Percentiles rank a stretch among this genome's conserved stretches.
These are phyloP conservation scores for Falco novaeseelandiae DNA, from an alignment of 2,797 vertebrate genomes.

Conservation along the genomic window DNA sequence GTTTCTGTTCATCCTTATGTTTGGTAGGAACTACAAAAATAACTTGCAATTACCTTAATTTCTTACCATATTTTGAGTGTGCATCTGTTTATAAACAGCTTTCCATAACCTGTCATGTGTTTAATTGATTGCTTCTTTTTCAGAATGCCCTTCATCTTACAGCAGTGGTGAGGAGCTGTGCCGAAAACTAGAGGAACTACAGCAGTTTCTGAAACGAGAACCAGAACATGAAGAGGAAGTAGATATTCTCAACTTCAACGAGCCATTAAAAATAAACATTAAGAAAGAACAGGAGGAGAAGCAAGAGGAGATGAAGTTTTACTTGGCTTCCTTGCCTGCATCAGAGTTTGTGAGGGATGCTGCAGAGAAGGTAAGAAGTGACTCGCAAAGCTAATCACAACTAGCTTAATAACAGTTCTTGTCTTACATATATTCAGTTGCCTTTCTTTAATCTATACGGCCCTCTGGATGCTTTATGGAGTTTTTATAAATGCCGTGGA, in stretches of 20 bases:
- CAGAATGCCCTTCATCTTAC: slow-evolving; percentile 91
- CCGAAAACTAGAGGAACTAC: slow-evolving; percentile 90
- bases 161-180: slow-evolving; percentile 86
- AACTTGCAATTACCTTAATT: slow-evolving; percentile 1
- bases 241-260: slow-evolving; percentile 85
- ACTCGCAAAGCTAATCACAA: not conserved
- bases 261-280: slow-evolving; percentile 84
- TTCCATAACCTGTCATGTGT: not conserved
- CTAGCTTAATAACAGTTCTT: not conserved
- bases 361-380: slow-evolving; percentile 87
- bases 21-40: not conserved
- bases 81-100: slow-evolving; percentile 47
- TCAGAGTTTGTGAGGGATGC: slow-evolving; percentile 89
- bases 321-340: slow-evolving; percentile 83
- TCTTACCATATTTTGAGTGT: not conserved
- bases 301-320: slow-evolving; percentile 88
- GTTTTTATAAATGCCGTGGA: not conserved
- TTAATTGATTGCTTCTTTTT: slow-evolving; percentile 22
- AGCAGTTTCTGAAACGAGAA: slow-evolving; percentile 91
- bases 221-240: slow-evolving; percentile 89
- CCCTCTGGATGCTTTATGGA: not conserved
- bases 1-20: not conserved
- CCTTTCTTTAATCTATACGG: not conserved
- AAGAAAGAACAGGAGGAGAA: slow-evolving; percentile 93
- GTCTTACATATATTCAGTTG: not conserved